Evolutionary conservation across 2,888 invertebrate species (phyloP).

Genomic region (Drosophila dives): DNA sequence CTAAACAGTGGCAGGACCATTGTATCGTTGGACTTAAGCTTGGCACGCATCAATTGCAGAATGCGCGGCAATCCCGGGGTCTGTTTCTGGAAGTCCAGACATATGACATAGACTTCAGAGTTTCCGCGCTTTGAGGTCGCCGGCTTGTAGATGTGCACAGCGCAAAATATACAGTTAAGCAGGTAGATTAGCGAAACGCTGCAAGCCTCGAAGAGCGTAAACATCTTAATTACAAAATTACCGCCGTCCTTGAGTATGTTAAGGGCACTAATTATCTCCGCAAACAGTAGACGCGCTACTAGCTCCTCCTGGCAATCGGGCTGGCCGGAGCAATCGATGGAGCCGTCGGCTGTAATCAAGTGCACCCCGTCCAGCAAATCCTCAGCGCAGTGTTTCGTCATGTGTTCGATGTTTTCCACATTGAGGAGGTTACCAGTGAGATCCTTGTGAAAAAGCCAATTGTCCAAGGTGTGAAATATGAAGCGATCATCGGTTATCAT

Average conservation of each 20-base stretch:
- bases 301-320: conserved; percentile 94
- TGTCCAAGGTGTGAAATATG: conserved; percentile 90
- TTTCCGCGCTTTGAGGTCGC: conserved; percentile 97
- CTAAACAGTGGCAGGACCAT: conserved; percentile 87
- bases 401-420: conserved; percentile 88
- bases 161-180: conserved; percentile 90
- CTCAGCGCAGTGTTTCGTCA: conserved; percentile 86
- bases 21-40: conserved; percentile 44
- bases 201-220: conserved; percentile 94
- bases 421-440: conserved; percentile 93
- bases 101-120: conserved; percentile 95
- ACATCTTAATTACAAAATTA: conserved; percentile 93
- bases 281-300: conserved; percentile 92
- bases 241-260: conserved; percentile 90
- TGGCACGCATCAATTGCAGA: conserved; percentile 63
- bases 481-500: conserved; percentile 92
- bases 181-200: conserved; percentile 92
- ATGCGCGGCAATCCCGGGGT: conserved; percentile 58
- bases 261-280: conserved; percentile 92
- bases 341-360: conserved; percentile 96
- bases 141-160: conserved; percentile 93
- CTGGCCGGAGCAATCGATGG: conserved; percentile 93
- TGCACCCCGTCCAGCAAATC: conserved; percentile 85
- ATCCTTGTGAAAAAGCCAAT: conserved; percentile 95
- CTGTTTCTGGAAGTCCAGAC: conserved; percentile 85